Percentiles rank a stretch among this genome's conserved stretches.
Conservation (phyloP, 2,888 invertebrate species). For the Plusia festucae region DNA sequence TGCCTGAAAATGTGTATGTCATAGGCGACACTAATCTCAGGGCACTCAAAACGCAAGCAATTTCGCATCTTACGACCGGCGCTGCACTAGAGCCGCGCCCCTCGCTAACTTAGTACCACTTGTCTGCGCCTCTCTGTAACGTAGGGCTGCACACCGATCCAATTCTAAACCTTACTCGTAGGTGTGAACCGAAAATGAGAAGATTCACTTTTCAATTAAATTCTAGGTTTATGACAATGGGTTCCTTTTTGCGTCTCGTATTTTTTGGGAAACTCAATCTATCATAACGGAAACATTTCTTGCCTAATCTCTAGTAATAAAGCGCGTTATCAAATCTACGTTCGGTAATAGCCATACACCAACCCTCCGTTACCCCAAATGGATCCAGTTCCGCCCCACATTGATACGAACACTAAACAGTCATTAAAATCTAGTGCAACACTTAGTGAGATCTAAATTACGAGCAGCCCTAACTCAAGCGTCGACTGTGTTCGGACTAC, state of each 20-base stretch:
- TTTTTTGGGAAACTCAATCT: no score
- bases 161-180: constrained; percentile 1
- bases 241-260: no score
- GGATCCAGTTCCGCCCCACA: constrained; percentile 20
- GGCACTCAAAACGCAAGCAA: constrained; percentile 57
- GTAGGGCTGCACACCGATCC: constrained; percentile 48
- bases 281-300: neutral
- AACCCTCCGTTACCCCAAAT: constrained; percentile 39
- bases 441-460: constrained; percentile 39
- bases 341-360: neutral
- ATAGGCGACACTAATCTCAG: constrained; percentile 34
- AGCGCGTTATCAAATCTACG: constrained; percentile 44
- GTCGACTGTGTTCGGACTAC: constrained; percentile 37
- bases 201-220: neutral
- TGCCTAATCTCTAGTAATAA: constrained; percentile 34
- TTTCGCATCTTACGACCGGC: constrained; percentile 55
- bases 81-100: constrained; percentile 45
- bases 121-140: constrained; percentile 59
- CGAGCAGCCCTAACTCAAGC: constrained; percentile 49
- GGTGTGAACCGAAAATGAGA: neutral
- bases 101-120: constrained; percentile 69
- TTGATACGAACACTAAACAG: constrained; percentile 45
- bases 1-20: constrained; percentile 25
- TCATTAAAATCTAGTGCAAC: constrained; percentile 46
- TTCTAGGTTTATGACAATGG: no score